phyloP scores from a whole-genome alignment of 1,140 invertebrate genomes.

The Pseudomyrmex concolor region DNA sequence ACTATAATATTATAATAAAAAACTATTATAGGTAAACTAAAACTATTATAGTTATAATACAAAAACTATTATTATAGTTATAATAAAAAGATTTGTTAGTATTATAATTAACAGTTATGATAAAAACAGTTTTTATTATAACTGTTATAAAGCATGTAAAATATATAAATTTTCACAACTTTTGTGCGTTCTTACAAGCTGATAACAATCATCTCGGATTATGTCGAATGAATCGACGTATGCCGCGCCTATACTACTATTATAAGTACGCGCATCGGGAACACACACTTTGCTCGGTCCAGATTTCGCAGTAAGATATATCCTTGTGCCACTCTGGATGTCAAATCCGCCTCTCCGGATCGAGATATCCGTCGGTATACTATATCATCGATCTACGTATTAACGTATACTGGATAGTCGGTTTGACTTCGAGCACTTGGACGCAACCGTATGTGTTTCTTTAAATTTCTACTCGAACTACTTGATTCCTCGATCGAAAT shows the following conservation, averaged over 20 bases:
- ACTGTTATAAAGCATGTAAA: too few species aligned
- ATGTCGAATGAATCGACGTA: slow-evolving; percentile 6
- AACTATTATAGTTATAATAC: too few species aligned
- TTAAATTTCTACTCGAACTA: not conserved
- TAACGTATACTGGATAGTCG: slow-evolving; percentile 7
- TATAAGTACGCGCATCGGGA: slow-evolving; percentile 63
- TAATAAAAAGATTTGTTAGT: too few species aligned
- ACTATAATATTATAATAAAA: too few species aligned
- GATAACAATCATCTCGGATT: slow-evolving; percentile 16
- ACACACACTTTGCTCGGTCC: slow-evolving; percentile 46
- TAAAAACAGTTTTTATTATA: too few species aligned
- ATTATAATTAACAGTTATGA: too few species aligned
- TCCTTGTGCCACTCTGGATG: slow-evolving; percentile 53
- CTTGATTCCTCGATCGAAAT: not conserved
- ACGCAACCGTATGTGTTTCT: not conserved
- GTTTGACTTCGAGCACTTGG: not conserved
- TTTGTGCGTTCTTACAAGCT: not conserved
- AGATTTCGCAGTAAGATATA: slow-evolving; percentile 62
- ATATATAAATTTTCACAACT: not conserved
- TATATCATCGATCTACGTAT: slow-evolving; percentile 41
- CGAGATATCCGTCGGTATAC: slow-evolving; percentile 41
- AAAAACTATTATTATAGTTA: too few species aligned
- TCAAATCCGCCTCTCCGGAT: slow-evolving; percentile 58
- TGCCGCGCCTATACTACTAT: slow-evolving; percentile 36
- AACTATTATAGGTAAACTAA: too few species aligned